These are phyloP conservation scores for Bradypus variegatus DNA, from an alignment of 2,797 vertebrate genomes.

Conservation along the genomic window DNA sequence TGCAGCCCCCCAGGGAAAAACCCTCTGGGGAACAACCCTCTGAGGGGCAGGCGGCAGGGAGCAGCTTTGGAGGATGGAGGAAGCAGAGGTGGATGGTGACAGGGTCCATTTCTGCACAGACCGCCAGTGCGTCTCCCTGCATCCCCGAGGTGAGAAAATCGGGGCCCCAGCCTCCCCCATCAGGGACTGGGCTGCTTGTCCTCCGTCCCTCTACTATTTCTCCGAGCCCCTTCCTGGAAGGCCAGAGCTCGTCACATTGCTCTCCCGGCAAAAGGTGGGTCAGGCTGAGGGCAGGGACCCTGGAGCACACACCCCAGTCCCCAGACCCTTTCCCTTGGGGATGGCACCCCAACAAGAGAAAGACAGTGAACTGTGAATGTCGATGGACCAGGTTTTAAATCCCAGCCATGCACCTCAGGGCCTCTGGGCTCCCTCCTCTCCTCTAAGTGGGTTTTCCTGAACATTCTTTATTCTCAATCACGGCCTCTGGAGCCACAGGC, in stretches of 20 bases:
- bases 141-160: slow-evolving; percentile 37
- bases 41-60: not conserved
- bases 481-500: too few relatives aligned
- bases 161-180: not conserved
- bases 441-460: not conserved
- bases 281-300: not conserved
- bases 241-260: not conserved
- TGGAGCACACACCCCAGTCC: not conserved
- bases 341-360: not conserved
- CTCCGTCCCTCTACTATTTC: not conserved
- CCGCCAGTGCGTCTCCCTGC: slow-evolving; percentile 29
- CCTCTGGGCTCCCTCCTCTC: not conserved
- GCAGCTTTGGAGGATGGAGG: not conserved
- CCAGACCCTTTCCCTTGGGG: too few relatives aligned
- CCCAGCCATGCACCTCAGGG: not conserved
- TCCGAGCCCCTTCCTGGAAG: not conserved
- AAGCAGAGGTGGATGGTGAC: not conserved
- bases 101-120: slow-evolving; percentile 17
- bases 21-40: too few relatives aligned
- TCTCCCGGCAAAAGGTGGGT: not conserved
- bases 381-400: not conserved
- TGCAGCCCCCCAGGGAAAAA: not conserved
- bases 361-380: not conserved
- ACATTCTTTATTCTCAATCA: not conserved
- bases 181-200: not conserved